A percentile compares a stretch with the other conserved stretches of the same genome.
These are phyloP conservation scores for Spheniscus humboldti DNA, from an alignment of 2,797 vertebrate species.

Conservation along the genomic window DNA sequence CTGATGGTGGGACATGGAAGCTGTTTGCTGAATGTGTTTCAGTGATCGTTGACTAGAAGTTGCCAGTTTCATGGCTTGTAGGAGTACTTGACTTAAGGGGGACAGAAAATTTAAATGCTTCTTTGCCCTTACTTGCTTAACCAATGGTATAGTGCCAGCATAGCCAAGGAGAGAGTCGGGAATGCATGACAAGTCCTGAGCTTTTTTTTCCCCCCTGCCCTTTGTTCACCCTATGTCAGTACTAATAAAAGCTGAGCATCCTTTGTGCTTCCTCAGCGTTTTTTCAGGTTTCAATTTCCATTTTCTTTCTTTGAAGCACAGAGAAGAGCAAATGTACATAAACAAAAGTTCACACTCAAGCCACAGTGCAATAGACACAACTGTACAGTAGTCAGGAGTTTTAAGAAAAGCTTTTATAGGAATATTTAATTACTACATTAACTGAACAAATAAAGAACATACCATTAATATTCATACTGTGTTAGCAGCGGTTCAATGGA, in stretches of 20 bases:
- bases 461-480: slow-evolving; percentile 39
- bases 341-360: background rate
- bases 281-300: slow-evolving; percentile 4
- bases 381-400: slow-evolving; percentile 21
- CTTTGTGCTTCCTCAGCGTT: slow-evolving; percentile 18
- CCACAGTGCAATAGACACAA: background rate
- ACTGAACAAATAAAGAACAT: slow-evolving; percentile 40
- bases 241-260: background rate
- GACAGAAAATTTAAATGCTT: background rate
- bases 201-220: background rate
- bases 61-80: background rate
- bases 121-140: background rate
- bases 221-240: background rate
- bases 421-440: slow-evolving; percentile 53
- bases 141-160: too few relatives aligned
- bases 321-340: background rate
- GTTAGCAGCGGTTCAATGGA: background rate
- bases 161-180: background rate
- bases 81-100: background rate
- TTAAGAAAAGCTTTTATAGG: slow-evolving; percentile 4
- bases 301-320: slow-evolving; percentile 25
- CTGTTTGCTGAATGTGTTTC: background rate
- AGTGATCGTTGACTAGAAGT: background rate
- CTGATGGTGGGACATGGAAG: background rate
- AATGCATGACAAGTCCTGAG: background rate